Evolutionary conservation across 1,140 invertebrate species (phyloP), one percentile per base, ranked within the genome.

Genomic region (Zaprionus africanus): DNA sequence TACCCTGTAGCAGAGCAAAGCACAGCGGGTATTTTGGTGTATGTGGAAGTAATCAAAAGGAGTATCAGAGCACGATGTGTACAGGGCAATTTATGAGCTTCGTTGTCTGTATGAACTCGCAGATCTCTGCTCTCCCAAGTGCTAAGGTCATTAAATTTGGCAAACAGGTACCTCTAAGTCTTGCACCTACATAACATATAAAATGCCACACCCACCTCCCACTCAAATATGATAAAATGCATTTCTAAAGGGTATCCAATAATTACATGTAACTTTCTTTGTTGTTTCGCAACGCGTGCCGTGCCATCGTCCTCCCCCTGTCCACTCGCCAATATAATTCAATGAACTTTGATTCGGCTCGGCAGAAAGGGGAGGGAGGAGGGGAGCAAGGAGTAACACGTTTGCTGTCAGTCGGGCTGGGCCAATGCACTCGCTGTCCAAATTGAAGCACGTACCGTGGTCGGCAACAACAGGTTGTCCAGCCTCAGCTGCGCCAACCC

Each of bases 391-490:
- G 67, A 60, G 58, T 46, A 76, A 76, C 74, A 76, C 68, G 74
- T 76, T 76, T 76, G 58, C 49, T 12, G 57, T 41, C 22, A 12
- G 53, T 15, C 56, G 5, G 53, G 28, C 56, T n/a, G 62, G 74
- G 74, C 74, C 74, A 77, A 66, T 77, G 69, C 69, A 77, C 74
- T 77, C 72, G 58, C 49, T 59, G 58, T 56, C 46, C 61, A 73
- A 77, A 77, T 77, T 67, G 34, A 77, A 67, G 75, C 75, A 77
- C 75, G 75, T 77, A 77, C 19, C 34, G 49, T 46, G 80, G 71
- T 70, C 61, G 66, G 82, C 64, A 46, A 81, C 85, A 88, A 88
- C 85, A 57, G 68, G 84, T 90, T 73, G 63, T 59, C 58, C 56
- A 56, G 31, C 51, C 31, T n/a, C 28, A 53, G 31, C 19, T 31